These are phyloP conservation scores for Troides oblongomaculatus DNA, from an alignment of 2,888 invertebrate species.

Conservation along the genomic window DNA sequence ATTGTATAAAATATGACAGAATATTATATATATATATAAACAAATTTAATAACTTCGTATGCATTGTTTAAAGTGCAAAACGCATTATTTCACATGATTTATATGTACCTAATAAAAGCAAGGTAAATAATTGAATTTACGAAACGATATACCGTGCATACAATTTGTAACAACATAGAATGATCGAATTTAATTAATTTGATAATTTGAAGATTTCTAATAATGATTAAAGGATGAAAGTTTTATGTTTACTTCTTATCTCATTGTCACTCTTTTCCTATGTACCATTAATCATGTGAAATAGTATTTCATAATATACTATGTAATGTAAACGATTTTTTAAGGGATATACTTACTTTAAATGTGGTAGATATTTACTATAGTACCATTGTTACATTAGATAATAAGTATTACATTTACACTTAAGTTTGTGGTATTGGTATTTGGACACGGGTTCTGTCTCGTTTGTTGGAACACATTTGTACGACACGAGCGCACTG, in stretches of 20 bases:
- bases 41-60: not conserved
- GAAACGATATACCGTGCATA: not conserved
- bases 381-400: not conserved
- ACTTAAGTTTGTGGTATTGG: slow-evolving; percentile 1
- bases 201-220: not conserved
- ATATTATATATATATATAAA: not conserved
- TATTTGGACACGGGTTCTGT: slow-evolving; percentile 16
- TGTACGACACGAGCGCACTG: slow-evolving; percentile 22
- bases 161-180: not conserved
- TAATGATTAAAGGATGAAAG: not conserved
- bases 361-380: slow-evolving; percentile 1
- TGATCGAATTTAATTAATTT: not conserved
- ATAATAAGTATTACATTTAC: not conserved
- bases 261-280: not conserved
- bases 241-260: not conserved
- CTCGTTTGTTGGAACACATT: slow-evolving; percentile 22
- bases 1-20: not conserved
- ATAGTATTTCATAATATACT: not conserved
- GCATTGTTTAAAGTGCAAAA: not conserved
- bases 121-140: not conserved
- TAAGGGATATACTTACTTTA: not conserved
- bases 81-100: not conserved
- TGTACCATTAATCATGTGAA: not conserved
- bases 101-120: not conserved
- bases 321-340: not conserved